These are phyloP conservation scores for Dermatemys mawii DNA, from an alignment of 2,113 vertebrate species.

Conservation along the genomic window DNA sequence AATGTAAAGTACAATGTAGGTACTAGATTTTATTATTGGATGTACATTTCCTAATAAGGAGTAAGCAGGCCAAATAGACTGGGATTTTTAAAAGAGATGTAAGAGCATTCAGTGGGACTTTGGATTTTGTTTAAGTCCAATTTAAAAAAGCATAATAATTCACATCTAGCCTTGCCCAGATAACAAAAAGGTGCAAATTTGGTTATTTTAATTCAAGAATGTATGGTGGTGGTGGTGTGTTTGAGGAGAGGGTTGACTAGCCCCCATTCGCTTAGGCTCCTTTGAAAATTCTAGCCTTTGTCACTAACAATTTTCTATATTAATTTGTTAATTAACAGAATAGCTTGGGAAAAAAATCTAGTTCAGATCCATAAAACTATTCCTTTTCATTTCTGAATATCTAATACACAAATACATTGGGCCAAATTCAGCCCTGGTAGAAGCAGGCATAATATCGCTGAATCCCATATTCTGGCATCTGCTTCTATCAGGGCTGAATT, in stretches of 20 bases:
- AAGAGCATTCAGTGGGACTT: not conserved
- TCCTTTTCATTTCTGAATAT: not conserved
- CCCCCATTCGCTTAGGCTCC: not conserved
- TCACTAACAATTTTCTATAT: not conserved
- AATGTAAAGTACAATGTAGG: not conserved
- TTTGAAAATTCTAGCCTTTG: not conserved
- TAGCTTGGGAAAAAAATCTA: not conserved
- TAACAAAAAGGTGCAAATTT: not conserved
- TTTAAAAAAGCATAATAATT: not conserved
- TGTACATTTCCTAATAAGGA: constrained; percentile 7
- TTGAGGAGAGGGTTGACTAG: not conserved
- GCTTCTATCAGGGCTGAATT: not conserved
- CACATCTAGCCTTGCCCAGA: not conserved
- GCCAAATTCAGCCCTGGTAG: not conserved
- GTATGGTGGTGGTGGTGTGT: not conserved
- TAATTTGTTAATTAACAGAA: not conserved
- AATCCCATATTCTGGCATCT: not conserved
- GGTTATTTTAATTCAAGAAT: not conserved
- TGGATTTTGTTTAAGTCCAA: not conserved
- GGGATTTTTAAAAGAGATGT: not conserved
- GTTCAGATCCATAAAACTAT: not conserved
- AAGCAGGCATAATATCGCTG: not conserved
- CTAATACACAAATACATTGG: not conserved
- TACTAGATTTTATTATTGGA: not conserved
- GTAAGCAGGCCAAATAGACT: not conserved